Base-by-base conservation (phyloP, 1,140 invertebrate species). In the Gerris buenoi region DNA sequence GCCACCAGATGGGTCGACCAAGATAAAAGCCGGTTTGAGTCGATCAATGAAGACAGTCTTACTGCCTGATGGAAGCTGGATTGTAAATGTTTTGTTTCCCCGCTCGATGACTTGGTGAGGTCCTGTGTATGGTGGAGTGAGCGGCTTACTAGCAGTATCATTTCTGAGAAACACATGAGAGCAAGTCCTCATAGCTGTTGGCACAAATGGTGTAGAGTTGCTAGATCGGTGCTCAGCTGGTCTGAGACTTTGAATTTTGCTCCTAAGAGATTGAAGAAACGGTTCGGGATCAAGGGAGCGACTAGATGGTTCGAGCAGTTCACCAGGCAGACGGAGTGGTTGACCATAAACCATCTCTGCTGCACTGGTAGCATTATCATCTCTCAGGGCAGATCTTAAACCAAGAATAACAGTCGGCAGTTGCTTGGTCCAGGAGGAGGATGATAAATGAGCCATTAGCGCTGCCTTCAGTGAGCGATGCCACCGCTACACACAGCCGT, bases 351-450 rank as follows among this genome's bases (percentile, higher is more conserved):
- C 58, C 15, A 60, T 15, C 23, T 60, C 58, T 0, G 74, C 65
- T 2, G 79, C 75, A 3, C 80, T 68, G 1, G 65, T 25, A 23
- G 74, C 70, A 1, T 69, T 68, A 77, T 56, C 66, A n/a, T 15
- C 15, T 60, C 15, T 2, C 23, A 60, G 15, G 22, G 71, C 64
- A 2, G 74, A 67, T 28, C 77, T 62, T 0, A 78, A 69, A 2
- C 78, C 78, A 0, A 80, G 66, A 0, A 81, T 68, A 2, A 80
- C 75, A 0, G 74, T 65, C 1, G 79, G 76, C 5, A 81, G 69
- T 0, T 65, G 23, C 22, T 74, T 2, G 68, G 25, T 61, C 74
- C 58, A 60, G 58, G 15, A 15, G 23, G 15, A 14, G 5, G 15
- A 60, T 3, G 3, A 3, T 10, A 46, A 71, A 5, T 69, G 68